Base-by-base conservation (phyloP, 1,140 invertebrate species). In the Calliphora vicina region DNA sequence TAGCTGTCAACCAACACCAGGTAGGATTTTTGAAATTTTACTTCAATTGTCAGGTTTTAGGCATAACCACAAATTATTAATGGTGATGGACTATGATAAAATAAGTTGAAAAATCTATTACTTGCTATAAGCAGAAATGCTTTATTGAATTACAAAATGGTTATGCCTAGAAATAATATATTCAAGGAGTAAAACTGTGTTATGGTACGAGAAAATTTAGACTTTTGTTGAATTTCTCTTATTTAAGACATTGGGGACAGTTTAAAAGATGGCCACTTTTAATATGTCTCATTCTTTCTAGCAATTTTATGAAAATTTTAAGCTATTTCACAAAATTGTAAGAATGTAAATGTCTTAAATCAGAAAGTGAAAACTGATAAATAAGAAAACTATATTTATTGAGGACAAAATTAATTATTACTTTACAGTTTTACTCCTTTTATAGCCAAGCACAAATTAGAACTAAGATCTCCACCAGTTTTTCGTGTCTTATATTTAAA, bases 1-100 rank as follows among this genome's bases (percentile, higher is more conserved):
- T 42, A 93, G 93, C 86, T 96, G 95, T 87, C 94, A 93, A 83
- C 86, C 86, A 74, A 88, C 93, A 80, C 91, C 90, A 93, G 92
- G 93, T 93, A 92, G 87, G 88, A 94, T 50, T 80, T 76, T 61
- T 82, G 85, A 29, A n/a, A 12, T 15, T 12, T 61, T 61, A 0
- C 20, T 42, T 72, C 8, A 13, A 23, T 15, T 82, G 20, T 82
- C 73, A 43, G 67, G 3, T 8, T 43, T 82, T 25, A 82, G 57
- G 35, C 88, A 88, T 87, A 86, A 83, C 84, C 84, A 57, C 10
- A 42, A 72, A 3, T 50, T 29, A 35, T 73, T 73, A 78, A 45
- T 45, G 74, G 74, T 78, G 74, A 35, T 43, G 35, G 74, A 20
- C 25, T 0, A 3, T 23, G 23, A 67, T 20, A 4, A 67, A 23